Base-by-base conservation (phyloP, 2,797 vertebrate species). In the Hafferia zeledoni region DNA sequence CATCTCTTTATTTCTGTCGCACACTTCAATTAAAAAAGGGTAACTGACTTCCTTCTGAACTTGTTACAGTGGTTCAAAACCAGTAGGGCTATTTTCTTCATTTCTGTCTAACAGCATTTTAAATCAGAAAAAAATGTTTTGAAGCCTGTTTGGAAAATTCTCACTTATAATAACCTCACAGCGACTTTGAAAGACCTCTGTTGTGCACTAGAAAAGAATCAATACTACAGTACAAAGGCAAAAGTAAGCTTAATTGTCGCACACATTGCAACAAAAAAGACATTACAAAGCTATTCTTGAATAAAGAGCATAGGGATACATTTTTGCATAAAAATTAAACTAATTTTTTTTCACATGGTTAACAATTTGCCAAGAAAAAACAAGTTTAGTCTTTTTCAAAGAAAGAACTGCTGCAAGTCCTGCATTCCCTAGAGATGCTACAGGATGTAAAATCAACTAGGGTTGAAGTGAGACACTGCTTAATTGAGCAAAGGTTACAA, bases 401-500 rank as follows among this genome's bases (percentile, higher is more conserved):
- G 35, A 23, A 94, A 77, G 64, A 83, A 82, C 25, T 46, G 44
- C n/a, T 76, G 10, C 49, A 95, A 90, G 56, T 64, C 49, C 31
- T 74, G 78, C 46, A 68, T 43, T 86, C 50, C 37, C 63, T 25
- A 74, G 43, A 86, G 82, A 81, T 53, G 33, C 47, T 57, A 75
- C 19, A 55, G 57, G 24, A 71, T 75, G 35, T 83, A 91, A 88
- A 92, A 74, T 83, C 85, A 88, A 43, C 12, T 46, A 71, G 23
- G 39, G 74, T 72, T 41, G 43, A 80, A 86, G 16, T 11, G 12
- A 94, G 44, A 56, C 15, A 50, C 47, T 37, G 75, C 60, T 97
- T 94, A 92, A 92, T 67, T 81, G 87, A 96, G 56, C 43, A 92
- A 63, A 94, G 37, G 70, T 93, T 83, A 83, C 59, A 93, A 93